Conservation (phyloP, 2,888 invertebrate genomes). For the Isoperla grammatica region DNA sequence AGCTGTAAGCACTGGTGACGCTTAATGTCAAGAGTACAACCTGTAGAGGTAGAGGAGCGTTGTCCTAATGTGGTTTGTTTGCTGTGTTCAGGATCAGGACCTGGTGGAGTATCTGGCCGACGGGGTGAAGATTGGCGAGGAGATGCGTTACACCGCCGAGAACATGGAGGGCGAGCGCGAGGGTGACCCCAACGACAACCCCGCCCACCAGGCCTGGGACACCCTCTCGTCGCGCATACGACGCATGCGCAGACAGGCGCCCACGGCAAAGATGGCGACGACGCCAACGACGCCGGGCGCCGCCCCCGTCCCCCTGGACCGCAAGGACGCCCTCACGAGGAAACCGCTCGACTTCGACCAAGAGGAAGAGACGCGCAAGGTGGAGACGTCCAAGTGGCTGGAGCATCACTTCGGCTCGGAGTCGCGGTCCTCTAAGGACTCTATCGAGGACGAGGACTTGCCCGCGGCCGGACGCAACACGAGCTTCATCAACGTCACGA, state of each 20-base stretch:
- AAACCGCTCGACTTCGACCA: constrained; percentile 79
- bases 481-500: constrained; percentile 70
- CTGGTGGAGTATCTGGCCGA: constrained; percentile 78
- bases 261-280: constrained; percentile 26
- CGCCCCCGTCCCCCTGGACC: constrained; percentile 47
- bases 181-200: constrained; percentile 55
- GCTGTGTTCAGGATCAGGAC: constrained; percentile 55
- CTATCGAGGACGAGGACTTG: constrained; percentile 55
- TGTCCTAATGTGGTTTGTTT: no score
- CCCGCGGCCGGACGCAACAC: constrained; percentile 40
- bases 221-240: constrained; percentile 71
- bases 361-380: constrained; percentile 83
- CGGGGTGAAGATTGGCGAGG: constrained; percentile 72
- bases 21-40: no score
- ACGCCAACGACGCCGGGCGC: neutral
- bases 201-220: constrained; percentile 67
- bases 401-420: constrained; percentile 88
- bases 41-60: no score
- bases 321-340: constrained; percentile 76
- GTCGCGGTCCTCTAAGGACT: constrained; percentile 69
- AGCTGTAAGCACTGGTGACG: no score
- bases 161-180: constrained; percentile 72
- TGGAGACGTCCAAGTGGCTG: constrained; percentile 86
- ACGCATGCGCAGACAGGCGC: constrained; percentile 51
- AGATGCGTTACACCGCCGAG: constrained; percentile 74